These are phyloP conservation scores for Strigops habroptila DNA, from an alignment of 2,113 vertebrate genomes.

Conservation along the genomic window DNA sequence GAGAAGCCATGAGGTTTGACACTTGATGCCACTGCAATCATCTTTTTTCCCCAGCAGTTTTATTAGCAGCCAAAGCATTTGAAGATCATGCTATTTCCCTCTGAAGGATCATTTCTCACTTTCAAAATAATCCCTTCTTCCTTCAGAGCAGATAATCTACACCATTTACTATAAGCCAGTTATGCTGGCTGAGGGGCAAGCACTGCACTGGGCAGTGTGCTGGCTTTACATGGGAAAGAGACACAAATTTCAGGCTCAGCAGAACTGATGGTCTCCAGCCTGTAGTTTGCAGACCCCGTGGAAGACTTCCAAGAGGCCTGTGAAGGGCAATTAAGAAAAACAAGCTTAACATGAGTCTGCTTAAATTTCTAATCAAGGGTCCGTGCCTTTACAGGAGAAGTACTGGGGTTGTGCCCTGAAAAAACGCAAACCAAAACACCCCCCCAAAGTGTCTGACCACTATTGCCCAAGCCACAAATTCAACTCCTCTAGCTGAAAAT, in stretches of 20 bases:
- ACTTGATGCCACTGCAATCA: background rate
- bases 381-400: background rate
- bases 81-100: conserved; percentile 13
- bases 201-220: background rate
- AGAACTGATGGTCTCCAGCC: background rate
- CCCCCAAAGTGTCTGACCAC: background rate
- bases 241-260: background rate
- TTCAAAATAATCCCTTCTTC: conserved; percentile 52
- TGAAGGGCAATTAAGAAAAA: background rate
- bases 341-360: background rate
- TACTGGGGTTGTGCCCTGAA: background rate
- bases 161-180: conserved; percentile 36
- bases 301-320: conserved; percentile 6
- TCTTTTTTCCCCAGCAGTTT: background rate
- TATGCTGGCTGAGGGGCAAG: background rate
- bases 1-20: background rate
- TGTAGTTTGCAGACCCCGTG: background rate
- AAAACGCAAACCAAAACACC: background rate
- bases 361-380: background rate
- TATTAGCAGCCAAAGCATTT: conserved; percentile 36
- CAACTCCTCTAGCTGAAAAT: background rate
- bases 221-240: background rate
- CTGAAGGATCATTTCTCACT: conserved; percentile 42
- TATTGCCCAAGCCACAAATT: background rate
- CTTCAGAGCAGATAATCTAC: conserved; percentile 37